Percentiles rank a stretch among this genome's conserved stretches.
Evolutionary conservation across 1,140 invertebrate species (phyloP).

Genomic region (Saccostrea echinata): DNA sequence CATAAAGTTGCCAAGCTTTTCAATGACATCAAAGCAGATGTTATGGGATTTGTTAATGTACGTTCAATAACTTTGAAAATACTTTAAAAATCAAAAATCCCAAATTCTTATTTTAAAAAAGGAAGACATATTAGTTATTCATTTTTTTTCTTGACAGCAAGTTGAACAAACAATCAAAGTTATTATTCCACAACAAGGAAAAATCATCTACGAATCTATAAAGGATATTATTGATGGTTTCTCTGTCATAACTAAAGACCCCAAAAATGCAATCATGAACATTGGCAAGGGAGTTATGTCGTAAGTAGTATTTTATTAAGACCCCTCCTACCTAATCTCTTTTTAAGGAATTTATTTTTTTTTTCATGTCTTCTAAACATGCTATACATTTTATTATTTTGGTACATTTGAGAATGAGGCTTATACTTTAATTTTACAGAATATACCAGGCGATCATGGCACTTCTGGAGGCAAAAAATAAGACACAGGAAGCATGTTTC

Average conservation of each 20-base stretch:
- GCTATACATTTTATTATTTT: not conserved
- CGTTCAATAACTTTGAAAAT: conserved; percentile 23
- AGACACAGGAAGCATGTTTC: conserved; percentile 65
- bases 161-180: conserved; percentile 56
- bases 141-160: conserved; percentile 12
- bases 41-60: conserved; percentile 69
- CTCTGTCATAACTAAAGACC: conserved; percentile 59
- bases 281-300: conserved; percentile 57
- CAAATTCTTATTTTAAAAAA: no score
- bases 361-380: not conserved
- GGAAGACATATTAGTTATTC: no score
- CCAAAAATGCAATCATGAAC: conserved; percentile 57
- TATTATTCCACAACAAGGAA: conserved; percentile 60
- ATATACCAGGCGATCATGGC: conserved; percentile 60
- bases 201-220: conserved; percentile 55
- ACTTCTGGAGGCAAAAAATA: conserved; percentile 64
- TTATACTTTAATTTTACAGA: conserved; percentile 39
- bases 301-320: conserved; percentile 49
- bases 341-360: no score
- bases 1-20: conserved; percentile 55
- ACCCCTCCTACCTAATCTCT: not conserved
- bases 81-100: no score
- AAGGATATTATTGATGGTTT: conserved; percentile 62
- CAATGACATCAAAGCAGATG: conserved; percentile 62
- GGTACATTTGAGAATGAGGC: not conserved